Percentiles rank a stretch among this genome's conserved stretches.
Conservation (phyloP, 2,888 invertebrate genomes). For the Myathropa florea region DNA sequence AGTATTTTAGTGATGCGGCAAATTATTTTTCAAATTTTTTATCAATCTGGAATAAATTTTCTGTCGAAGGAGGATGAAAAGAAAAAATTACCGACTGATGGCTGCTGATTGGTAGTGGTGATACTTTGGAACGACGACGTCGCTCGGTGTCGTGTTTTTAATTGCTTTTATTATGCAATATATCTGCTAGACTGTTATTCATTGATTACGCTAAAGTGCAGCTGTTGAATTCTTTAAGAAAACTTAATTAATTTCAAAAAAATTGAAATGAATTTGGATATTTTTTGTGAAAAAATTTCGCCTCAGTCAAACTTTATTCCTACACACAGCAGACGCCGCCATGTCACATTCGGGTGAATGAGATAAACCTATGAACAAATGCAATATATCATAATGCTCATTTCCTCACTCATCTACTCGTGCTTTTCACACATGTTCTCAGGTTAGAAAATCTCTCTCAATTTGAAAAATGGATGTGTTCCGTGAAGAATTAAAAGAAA, state of each 20-base stretch:
- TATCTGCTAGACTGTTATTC: slow-evolving; percentile 2
- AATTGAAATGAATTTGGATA: slow-evolving; percentile 52
- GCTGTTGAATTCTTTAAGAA: slow-evolving; percentile 28
- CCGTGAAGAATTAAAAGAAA: background rate
- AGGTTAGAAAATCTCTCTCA: slow-evolving; percentile 29
- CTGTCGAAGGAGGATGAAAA: slow-evolving; percentile 68
- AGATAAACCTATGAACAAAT: slow-evolving; percentile 47
- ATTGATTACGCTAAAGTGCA: slow-evolving; percentile 10
- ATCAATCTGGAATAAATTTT: slow-evolving; percentile 70
- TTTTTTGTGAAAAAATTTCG: slow-evolving; percentile 65
- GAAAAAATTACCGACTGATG: slow-evolving; percentile 71
- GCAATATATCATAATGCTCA: background rate
- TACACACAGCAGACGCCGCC: slow-evolving; percentile 70
- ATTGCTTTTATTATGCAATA: slow-evolving; percentile 65
- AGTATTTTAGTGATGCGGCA: slow-evolving; percentile 27
- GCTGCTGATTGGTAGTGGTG: slow-evolving; percentile 65
- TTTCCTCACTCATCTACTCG: slow-evolving; percentile 15
- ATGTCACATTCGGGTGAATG: slow-evolving; percentile 68
- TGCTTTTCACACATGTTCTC: slow-evolving; percentile 11
- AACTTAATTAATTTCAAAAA: slow-evolving; percentile 65
- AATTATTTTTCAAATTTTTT: slow-evolving; percentile 18
- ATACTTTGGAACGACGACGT: slow-evolving; percentile 65
- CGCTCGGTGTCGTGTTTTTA: slow-evolving; percentile 54
- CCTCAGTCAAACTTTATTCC: slow-evolving; percentile 65
- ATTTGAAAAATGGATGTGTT: slow-evolving; percentile 18